Percentiles rank a stretch among this genome's conserved stretches.
Evolutionary conservation across 2,888 invertebrate species (phyloP).

Genomic region (Leptarthrus brevirostris): DNA sequence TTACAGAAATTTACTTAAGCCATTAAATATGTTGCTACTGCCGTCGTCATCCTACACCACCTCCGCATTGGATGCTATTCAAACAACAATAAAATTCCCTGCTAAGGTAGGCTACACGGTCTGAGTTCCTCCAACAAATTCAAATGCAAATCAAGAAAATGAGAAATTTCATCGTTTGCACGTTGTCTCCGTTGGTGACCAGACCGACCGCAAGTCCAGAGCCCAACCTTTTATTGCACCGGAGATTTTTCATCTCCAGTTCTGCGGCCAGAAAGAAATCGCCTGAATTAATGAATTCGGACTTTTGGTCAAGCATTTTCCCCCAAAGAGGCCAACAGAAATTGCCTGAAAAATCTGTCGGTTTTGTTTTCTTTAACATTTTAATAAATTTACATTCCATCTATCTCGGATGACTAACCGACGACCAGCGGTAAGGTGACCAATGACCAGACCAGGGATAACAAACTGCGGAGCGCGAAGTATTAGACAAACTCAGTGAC

Average conservation of each 20-base stretch:
- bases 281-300: conserved; percentile 28
- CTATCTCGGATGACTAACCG: conserved; percentile 40
- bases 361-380: conserved; percentile 13
- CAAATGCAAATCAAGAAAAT: conserved; percentile 39
- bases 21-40: conserved; percentile 28
- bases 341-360: background rate
- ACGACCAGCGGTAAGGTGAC: background rate
- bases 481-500: background rate
- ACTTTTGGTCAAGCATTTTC: background rate
- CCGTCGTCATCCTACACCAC: conserved; percentile 31
- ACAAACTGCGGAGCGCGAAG: background rate
- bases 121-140: background rate
- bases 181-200: background rate
- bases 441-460: conserved; percentile 3
- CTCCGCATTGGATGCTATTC: conserved; percentile 24
- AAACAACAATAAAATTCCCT: conserved; percentile 11
- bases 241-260: too few relatives aligned
- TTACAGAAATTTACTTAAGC: background rate
- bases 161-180: conserved; percentile 42
- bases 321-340: background rate
- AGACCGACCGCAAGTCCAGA: background rate
- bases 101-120: background rate
- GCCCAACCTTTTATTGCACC: too few relatives aligned
- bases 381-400: conserved; percentile 34
- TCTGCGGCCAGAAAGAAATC: conserved; percentile 12